Evolutionary conservation across 2,888 invertebrate genomes (phyloP).

Genomic region (Syrphus vitripennis): DNA sequence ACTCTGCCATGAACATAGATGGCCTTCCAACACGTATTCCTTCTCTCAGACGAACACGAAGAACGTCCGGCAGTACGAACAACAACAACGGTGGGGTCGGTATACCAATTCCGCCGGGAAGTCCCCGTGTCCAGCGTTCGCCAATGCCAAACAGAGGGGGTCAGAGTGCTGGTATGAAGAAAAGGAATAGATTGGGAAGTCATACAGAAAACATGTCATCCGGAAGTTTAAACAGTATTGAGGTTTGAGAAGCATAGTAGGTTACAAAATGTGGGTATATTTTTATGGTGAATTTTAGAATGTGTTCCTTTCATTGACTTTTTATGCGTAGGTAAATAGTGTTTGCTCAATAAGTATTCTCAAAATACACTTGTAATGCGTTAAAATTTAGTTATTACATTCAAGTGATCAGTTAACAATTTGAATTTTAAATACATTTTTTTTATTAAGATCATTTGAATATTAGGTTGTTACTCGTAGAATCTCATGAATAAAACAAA

Average conservation of each 20-base stretch:
- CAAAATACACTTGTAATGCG: neutral
- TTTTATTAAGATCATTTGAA: neutral
- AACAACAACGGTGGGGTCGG: slow-evolving; percentile 77
- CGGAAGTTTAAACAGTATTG: slow-evolving; percentile 81
- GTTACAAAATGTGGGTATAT: slow-evolving; percentile 4
- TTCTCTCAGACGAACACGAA: slow-evolving; percentile 78
- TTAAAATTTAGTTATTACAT: neutral
- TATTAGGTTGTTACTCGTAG: too few relatives aligned
- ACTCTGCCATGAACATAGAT: slow-evolving; percentile 75
- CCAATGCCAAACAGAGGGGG: slow-evolving; percentile 79
- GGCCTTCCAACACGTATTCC: slow-evolving; percentile 77
- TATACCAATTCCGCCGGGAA: slow-evolving; percentile 78
- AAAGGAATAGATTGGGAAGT: slow-evolving; percentile 80
- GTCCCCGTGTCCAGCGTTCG: slow-evolving; percentile 80
- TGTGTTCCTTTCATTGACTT: neutral
- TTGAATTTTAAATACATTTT: neutral
- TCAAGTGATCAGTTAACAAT: neutral
- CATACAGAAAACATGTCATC: slow-evolving; percentile 81
- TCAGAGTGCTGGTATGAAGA: slow-evolving; percentile 74
- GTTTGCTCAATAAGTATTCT: neutral
- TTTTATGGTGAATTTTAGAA: slow-evolving; percentile 25
- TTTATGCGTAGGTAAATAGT: neutral
- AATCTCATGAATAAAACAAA: too few relatives aligned
- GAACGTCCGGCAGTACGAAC: slow-evolving; percentile 76
- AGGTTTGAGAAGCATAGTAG: slow-evolving; percentile 74